Percentiles rank a stretch among this genome's conserved stretches.
These are phyloP conservation scores for Orcinus orca DNA, from an alignment of 2,113 vertebrate species.

Conservation along the genomic window DNA sequence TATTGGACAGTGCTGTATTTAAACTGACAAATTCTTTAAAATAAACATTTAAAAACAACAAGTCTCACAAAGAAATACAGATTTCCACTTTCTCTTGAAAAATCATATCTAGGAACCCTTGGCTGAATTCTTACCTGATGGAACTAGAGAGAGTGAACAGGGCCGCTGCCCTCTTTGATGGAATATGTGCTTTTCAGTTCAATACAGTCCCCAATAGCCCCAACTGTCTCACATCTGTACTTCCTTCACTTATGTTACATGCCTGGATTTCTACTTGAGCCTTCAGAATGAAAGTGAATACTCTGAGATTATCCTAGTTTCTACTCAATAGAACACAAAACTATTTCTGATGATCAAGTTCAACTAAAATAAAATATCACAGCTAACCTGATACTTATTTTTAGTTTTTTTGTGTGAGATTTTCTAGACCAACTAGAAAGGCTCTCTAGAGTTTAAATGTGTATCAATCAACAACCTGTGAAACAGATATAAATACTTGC, in stretches of 20 bases:
- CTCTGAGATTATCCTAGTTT: not conserved
- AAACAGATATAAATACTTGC: not conserved
- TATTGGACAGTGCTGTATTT: not conserved
- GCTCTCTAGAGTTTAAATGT: not conserved
- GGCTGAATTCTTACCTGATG: not conserved
- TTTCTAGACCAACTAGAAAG: conserved; percentile 29
- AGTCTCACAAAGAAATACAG: not conserved
- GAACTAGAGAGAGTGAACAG: not conserved
- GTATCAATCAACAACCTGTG: not conserved
- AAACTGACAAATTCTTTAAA: not conserved
- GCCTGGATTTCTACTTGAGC: not conserved
- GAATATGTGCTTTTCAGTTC: not conserved
- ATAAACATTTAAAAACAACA: not conserved
- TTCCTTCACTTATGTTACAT: not conserved
- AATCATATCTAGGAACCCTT: not conserved
- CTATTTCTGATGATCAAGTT: not conserved
- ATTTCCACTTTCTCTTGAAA: conserved; percentile 14
- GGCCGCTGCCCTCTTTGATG: not conserved
- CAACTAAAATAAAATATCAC: not conserved
- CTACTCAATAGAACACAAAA: not conserved
- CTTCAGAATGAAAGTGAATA: not conserved
- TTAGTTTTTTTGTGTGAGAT: not conserved
- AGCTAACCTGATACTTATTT: not conserved
- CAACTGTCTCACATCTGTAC: not conserved
- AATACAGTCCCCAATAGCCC: too few species aligned